phyloP scores from a whole-genome alignment of 2,888 invertebrate genomes.

The Cremastobaeus sp. region DNA sequence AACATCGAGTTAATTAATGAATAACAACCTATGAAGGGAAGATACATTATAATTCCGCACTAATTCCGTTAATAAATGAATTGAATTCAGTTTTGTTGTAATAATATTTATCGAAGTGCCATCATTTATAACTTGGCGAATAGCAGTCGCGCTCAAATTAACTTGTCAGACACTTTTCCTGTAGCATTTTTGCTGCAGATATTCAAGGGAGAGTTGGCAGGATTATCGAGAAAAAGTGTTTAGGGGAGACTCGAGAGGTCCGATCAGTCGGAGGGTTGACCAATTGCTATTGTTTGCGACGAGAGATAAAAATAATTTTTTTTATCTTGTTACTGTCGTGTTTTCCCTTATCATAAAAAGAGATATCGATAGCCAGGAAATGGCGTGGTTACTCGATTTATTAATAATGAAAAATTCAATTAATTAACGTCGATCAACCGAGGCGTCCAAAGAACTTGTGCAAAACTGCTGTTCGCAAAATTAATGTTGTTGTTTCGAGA shows the following conservation, averaged over 20 bases:
- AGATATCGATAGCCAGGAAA: conserved; percentile 6
- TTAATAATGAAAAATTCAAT: no score
- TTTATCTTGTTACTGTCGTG: conserved; percentile 33
- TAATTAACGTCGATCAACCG: no score
- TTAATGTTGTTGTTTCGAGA: no score
- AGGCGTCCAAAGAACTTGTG: no score
- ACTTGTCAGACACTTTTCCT: conserved; percentile 28
- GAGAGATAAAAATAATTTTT: conserved; percentile 28
- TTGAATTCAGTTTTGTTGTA: neutral
- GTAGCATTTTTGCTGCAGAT: conserved; percentile 35
- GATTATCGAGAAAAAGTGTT: conserved; percentile 41
- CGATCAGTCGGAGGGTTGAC: conserved; percentile 33
- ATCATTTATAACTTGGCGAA: conserved; percentile 12
- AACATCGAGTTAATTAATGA: no score
- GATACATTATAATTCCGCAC: no score
- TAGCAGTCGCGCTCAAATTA: conserved; percentile 4
- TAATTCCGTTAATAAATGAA: neutral
- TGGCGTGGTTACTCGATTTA: neutral
- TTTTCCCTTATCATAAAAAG: conserved; percentile 7
- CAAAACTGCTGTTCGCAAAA: neutral
- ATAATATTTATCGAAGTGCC: neutral
- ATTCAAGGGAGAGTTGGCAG: conserved; percentile 28
- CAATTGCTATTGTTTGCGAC: conserved; percentile 36
- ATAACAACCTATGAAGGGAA: no score
- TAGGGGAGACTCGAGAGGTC: conserved; percentile 19